Evolutionary conservation across 2,888 invertebrate species (phyloP).

Genomic region (Papilio protenor): DNA sequence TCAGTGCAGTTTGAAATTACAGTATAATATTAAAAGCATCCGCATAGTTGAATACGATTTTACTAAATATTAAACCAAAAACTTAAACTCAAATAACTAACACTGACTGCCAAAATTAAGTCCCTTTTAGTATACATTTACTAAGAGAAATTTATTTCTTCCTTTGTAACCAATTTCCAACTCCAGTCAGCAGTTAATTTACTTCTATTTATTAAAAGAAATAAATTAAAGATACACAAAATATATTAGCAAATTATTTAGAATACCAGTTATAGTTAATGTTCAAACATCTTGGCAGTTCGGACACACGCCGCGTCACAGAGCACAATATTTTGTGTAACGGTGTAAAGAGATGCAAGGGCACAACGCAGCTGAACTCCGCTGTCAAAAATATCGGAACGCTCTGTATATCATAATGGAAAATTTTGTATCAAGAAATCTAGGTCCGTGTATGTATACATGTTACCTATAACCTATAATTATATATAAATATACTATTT

Average conservation of each 20-base stretch:
- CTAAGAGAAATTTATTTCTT: too few relatives aligned
- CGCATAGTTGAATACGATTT: too few relatives aligned
- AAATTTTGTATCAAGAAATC: not conserved
- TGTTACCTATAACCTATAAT: not conserved
- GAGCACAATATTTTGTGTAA: not conserved
- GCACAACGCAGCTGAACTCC: too few relatives aligned
- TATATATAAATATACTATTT: constrained; percentile 1
- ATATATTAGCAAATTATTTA: not conserved
- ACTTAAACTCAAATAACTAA: too few relatives aligned
- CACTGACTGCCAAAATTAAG: too few relatives aligned
- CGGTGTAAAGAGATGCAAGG: not conserved
- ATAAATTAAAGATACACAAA: not conserved
- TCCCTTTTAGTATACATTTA: too few relatives aligned
- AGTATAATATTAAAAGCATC: not conserved
- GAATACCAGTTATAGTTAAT: not conserved
- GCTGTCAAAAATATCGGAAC: too few relatives aligned
- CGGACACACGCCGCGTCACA: not conserved
- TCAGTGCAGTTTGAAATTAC: too few relatives aligned
- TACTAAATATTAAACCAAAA: too few relatives aligned
- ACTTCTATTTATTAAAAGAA: not conserved
- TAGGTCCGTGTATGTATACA: not conserved
- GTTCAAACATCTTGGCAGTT: not conserved
- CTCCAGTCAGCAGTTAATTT: too few relatives aligned
- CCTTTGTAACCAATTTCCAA: too few relatives aligned
- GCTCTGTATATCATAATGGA: not conserved